These are phyloP conservation scores for Pelosia muscerda DNA, from an alignment of 2,888 invertebrate species.

Conservation along the genomic window DNA sequence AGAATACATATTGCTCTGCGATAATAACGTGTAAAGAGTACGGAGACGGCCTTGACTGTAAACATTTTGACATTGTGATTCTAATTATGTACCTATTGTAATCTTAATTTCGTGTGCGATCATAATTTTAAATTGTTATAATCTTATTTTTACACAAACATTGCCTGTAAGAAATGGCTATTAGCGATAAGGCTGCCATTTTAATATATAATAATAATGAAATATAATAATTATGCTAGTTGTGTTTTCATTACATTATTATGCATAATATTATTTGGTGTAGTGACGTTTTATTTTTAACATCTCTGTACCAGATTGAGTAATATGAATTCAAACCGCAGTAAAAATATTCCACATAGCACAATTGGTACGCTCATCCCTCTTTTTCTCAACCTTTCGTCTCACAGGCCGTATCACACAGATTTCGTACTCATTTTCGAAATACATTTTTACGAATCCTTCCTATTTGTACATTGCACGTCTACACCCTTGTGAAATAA, in stretches of 20 bases:
- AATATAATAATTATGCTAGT: background rate
- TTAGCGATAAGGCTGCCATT: background rate
- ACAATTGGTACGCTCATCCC: too few species aligned
- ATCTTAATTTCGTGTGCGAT: conserved; percentile 1
- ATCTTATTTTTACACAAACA: background rate
- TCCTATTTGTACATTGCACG: too few species aligned
- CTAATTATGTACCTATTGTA: conserved; percentile 1
- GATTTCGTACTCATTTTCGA: too few species aligned
- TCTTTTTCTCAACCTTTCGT: too few species aligned
- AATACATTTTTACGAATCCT: too few species aligned
- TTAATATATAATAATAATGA: background rate
- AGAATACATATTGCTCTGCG: background rate
- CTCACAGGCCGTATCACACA: too few species aligned
- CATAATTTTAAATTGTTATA: conserved; percentile 1
- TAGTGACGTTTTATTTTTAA: too few species aligned
- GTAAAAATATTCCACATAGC: too few species aligned
- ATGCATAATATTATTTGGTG: background rate
- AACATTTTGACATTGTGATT: background rate
- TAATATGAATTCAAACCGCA: too few species aligned
- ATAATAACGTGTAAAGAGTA: conserved; percentile 4
- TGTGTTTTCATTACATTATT: background rate
- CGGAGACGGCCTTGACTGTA: background rate
- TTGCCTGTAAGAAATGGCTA: background rate
- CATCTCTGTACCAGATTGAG: too few species aligned
- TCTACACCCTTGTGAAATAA: too few species aligned